Evolutionary conservation across 2,113 vertebrate species (phyloP).

Genomic region (Atractosteus spatula): DNA sequence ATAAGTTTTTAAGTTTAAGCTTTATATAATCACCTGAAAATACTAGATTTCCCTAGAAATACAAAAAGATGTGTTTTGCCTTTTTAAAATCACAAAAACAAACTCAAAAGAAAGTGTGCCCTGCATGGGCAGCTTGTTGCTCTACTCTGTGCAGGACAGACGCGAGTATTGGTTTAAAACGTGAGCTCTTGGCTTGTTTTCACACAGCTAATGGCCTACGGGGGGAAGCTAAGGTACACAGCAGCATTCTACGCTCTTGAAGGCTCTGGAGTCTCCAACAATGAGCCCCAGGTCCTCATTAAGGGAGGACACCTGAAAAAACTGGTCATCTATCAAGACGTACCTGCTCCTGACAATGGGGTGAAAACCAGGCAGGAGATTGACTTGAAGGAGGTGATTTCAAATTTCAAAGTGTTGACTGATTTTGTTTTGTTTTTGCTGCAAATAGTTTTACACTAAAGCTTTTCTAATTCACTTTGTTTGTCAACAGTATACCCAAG

Average conservation of each 20-base stretch:
- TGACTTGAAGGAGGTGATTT: constrained; percentile 81
- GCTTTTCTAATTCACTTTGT: too few relatives aligned
- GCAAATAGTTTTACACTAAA: too few relatives aligned
- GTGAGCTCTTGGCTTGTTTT: neutral
- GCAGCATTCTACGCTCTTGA: constrained; percentile 76
- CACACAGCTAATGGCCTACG: constrained; percentile 81
- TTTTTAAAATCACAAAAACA: too few relatives aligned
- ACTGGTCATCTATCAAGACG: constrained; percentile 76
- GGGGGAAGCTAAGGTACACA: constrained; percentile 76
- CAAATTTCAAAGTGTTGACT: neutral
- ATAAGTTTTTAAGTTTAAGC: too few relatives aligned
- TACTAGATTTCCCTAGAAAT: too few relatives aligned
- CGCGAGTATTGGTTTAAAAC: too few relatives aligned
- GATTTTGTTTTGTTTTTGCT: neutral
- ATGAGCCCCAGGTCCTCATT: constrained; percentile 90
- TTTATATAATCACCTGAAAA: too few relatives aligned
- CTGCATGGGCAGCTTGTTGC: too few relatives aligned
- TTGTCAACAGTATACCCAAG: too few relatives aligned
- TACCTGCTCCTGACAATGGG: constrained; percentile 70
- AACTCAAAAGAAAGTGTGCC: too few relatives aligned
- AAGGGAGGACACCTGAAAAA: constrained; percentile 78
- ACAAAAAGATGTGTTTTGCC: too few relatives aligned
- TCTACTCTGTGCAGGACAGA: too few relatives aligned
- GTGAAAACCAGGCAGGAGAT: constrained; percentile 63
- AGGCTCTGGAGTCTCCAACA: constrained; percentile 73